Percentiles rank a stretch among this genome's conserved stretches.
Conservation (phyloP, 2,797 vertebrate genomes). For the Lepilemur septentrionalis region DNA sequence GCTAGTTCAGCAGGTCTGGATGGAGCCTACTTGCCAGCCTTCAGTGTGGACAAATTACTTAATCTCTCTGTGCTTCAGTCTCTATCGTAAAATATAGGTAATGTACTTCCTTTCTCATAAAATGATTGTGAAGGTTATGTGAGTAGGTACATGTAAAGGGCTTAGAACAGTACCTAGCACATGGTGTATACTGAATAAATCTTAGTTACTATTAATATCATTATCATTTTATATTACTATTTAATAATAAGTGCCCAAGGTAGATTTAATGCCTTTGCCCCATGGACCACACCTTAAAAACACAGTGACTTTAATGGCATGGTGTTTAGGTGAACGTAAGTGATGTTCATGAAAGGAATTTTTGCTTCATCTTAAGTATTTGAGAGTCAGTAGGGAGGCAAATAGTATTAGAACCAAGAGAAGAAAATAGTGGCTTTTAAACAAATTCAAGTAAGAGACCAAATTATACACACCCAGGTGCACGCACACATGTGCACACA, state of each 20-base stretch:
- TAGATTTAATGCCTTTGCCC: neutral
- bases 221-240: neutral
- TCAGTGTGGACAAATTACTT: neutral
- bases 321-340: neutral
- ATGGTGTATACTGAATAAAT: neutral
- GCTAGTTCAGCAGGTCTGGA: neutral
- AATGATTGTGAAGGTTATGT: neutral
- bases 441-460: neutral
- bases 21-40: neutral
- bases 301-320: neutral
- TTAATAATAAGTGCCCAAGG: neutral
- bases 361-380: neutral
- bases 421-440: neutral
- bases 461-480: neutral
- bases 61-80: neutral
- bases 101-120: neutral
- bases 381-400: neutral
- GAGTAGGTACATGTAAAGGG: neutral
- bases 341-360: neutral
- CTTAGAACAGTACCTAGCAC: neutral
- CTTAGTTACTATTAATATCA: neutral
- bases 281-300: neutral
- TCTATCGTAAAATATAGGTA: neutral
- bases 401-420: neutral
- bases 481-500: neutral